Conservation (phyloP, 2,888 invertebrate genomes). For the Noctua janthe region DNA sequence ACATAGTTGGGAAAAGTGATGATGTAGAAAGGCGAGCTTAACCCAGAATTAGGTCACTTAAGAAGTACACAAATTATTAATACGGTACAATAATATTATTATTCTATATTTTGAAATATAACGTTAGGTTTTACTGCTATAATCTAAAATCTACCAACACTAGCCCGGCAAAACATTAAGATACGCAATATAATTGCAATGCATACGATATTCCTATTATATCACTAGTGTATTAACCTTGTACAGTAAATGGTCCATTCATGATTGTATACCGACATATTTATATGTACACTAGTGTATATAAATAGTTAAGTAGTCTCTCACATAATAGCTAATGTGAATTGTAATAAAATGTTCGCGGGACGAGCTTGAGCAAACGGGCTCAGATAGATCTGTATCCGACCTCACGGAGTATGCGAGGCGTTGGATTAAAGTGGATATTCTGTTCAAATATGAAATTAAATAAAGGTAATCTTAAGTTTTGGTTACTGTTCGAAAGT, state of each 20-base stretch:
- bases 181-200: constrained; percentile 15
- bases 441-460: not conserved
- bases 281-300: constrained; percentile 32
- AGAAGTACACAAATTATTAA: not conserved
- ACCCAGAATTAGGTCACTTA: not conserved
- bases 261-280: constrained; percentile 48
- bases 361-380: constrained; percentile 78
- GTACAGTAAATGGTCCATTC: constrained; percentile 56
- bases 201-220: constrained; percentile 23
- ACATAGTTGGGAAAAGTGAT: not conserved
- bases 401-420: constrained; percentile 74
- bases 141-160: constrained; percentile 18
- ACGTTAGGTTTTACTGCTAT: too few species aligned
- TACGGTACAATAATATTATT: too few species aligned
- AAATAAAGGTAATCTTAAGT: not conserved
- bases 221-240: constrained; percentile 44
- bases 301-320: constrained; percentile 62
- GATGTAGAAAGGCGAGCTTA: not conserved
- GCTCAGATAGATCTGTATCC: constrained; percentile 84
- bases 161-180: constrained; percentile 12
- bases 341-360: constrained; percentile 81
- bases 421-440: constrained; percentile 61
- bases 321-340: constrained; percentile 74
- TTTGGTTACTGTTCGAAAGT: not conserved
- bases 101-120: not conserved